A percentile compares a stretch with the other conserved stretches of the same genome.
Conservation (phyloP, 2,888 invertebrate genomes). For the Watsonalla cultraria region DNA sequence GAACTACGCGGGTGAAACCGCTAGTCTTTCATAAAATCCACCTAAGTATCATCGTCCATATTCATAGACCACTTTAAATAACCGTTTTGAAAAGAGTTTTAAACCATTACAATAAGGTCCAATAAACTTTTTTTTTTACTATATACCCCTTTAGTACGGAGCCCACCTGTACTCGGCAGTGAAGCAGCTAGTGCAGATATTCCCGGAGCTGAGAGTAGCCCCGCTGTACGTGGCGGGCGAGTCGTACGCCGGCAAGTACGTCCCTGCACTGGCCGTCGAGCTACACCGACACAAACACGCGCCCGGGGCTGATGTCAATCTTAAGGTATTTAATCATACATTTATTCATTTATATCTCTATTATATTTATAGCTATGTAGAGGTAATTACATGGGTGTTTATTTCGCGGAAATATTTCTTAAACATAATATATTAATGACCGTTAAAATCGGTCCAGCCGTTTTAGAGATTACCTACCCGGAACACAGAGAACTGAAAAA, state of each 20-base stretch:
- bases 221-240: conserved; percentile 83
- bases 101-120: background rate
- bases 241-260: conserved; percentile 81
- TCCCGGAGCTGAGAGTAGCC: conserved; percentile 74
- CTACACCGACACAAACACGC: conserved; percentile 60
- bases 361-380: no score
- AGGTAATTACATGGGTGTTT: no score
- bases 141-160: conserved; percentile 48
- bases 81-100: background rate
- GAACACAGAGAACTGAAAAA: no score
- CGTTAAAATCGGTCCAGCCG: no score
- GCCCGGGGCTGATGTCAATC: conserved; percentile 48
- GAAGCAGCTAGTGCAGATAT: conserved; percentile 80
- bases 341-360: background rate
- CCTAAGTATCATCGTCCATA: no score
- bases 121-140: background rate
- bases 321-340: conserved; percentile 46
- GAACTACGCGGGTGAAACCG: no score
- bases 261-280: conserved; percentile 77
- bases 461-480: no score
- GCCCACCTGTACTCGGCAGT: conserved; percentile 77
- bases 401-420: no score
- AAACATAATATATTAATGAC: no score
- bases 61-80: no score
- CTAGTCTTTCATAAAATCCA: no score